phyloP scores from a whole-genome alignment of 2,113 vertebrate species.

The Solea solea region DNA sequence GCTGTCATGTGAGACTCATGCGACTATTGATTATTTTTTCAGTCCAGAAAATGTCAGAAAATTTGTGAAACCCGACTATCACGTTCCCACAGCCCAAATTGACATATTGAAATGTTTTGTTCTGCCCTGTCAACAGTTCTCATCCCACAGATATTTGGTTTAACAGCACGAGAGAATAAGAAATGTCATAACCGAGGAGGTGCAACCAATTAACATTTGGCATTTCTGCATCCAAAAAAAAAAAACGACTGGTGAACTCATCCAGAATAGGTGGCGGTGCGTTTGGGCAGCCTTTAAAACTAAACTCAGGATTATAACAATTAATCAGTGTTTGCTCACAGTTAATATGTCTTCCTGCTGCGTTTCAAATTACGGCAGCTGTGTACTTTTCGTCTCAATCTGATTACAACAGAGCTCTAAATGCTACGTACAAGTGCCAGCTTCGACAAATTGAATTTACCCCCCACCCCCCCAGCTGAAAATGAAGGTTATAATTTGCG shows the following conservation, averaged over 20 bases:
- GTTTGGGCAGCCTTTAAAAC: neutral
- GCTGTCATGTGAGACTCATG: neutral
- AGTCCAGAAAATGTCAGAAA: neutral
- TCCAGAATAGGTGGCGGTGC: neutral
- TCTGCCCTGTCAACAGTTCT: neutral
- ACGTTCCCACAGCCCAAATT: neutral
- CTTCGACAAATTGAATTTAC: neutral
- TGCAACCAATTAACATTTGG: neutral
- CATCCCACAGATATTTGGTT: neutral
- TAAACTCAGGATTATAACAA: neutral
- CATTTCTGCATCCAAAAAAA: neutral
- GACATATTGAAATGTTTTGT: neutral
- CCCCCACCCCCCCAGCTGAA: neutral
- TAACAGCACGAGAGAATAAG: neutral
- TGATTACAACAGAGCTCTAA: neutral
- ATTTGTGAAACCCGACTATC: neutral
- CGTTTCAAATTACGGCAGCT: neutral
- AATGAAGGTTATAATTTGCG: constrained; percentile 1
- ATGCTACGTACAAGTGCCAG: constrained; percentile 1
- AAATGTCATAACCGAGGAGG: neutral
- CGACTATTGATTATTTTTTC: neutral
- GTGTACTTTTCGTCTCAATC: neutral
- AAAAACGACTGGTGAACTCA: too few relatives aligned
- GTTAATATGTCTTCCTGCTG: neutral
- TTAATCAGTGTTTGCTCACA: neutral